Conservation (phyloP, 1,140 invertebrate species). For the Drosophila sechellia region DNA sequence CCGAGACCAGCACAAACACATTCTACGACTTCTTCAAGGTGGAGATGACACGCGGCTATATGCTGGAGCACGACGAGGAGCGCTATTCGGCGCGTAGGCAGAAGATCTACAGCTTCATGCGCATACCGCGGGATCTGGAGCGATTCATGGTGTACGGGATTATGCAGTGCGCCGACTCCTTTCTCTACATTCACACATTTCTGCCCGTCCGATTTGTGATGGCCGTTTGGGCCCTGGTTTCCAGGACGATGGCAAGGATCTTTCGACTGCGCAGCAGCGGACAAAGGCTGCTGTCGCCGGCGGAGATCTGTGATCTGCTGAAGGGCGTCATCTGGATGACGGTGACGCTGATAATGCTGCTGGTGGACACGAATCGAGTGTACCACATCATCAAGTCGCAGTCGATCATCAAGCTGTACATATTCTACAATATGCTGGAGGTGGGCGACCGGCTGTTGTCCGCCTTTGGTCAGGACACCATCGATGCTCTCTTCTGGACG, state of each 20-base stretch:
- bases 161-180: conserved; percentile 98
- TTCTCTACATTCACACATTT: conserved; percentile 99
- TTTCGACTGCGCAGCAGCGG: conserved; percentile 87
- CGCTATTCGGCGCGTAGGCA: conserved; percentile 96
- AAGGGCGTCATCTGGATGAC: conserved; percentile 95
- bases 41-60: conserved; percentile 96
- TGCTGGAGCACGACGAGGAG: conserved; percentile 96
- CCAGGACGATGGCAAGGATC: conserved; percentile 89
- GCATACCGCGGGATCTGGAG: conserved; percentile 96
- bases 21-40: conserved; percentile 90
- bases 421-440: conserved; percentile 99
- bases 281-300: conserved; percentile 90
- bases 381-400: conserved; percentile 99
- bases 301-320: conserved; percentile 98
- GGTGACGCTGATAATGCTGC: conserved; percentile 93
- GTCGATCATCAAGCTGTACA: conserved; percentile 99
- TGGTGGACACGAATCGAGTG: conserved; percentile 98
- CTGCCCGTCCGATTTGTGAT: conserved; percentile 96
- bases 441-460: conserved; percentile 98
- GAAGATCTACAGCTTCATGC: conserved; percentile 98
- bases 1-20: conserved; percentile 46
- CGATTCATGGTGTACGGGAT: conserved; percentile 98
- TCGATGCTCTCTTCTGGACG: conserved; percentile 99
- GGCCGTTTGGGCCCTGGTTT: conserved; percentile 92
- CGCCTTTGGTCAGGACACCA: conserved; percentile 98